These are phyloP conservation scores for Panopea generosa DNA, from an alignment of 2,888 invertebrate genomes.

Conservation along the genomic window DNA sequence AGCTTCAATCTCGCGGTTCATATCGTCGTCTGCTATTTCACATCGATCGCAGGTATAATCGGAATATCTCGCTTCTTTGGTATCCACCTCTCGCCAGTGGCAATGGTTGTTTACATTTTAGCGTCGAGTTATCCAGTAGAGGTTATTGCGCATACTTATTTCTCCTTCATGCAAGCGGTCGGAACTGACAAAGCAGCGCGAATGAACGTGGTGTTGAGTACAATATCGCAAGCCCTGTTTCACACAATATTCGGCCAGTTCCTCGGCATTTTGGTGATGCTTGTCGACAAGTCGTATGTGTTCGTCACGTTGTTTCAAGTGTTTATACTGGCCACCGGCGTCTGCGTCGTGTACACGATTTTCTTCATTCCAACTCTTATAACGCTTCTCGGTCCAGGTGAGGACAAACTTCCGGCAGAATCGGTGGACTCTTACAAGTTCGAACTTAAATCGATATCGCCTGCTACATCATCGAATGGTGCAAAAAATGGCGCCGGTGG, in stretches of 20 bases:
- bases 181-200: conserved; percentile 31
- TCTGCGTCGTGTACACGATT: conserved; percentile 25
- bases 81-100: conserved; percentile 37
- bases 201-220: conserved; percentile 31
- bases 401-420: conserved; percentile 22
- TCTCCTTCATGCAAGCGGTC: conserved; percentile 25
- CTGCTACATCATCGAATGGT: not conserved
- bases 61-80: conserved; percentile 34
- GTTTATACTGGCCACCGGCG: conserved; percentile 16
- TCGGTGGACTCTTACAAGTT: conserved; percentile 18
- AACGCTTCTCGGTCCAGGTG: conserved; percentile 33
- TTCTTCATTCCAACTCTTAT: conserved; percentile 35
- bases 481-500: not conserved
- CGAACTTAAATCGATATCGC: conserved; percentile 8
- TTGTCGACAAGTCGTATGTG: conserved; percentile 42
- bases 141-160: conserved; percentile 32
- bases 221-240: conserved; percentile 36
- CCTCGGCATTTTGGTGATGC: conserved; percentile 32
- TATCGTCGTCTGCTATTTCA: conserved; percentile 34
- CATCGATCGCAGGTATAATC: conserved; percentile 22
- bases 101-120: conserved; percentile 32
- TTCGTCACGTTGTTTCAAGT: conserved; percentile 38
- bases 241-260: conserved; percentile 45
- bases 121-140: conserved; percentile 22
- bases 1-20: conserved; percentile 19